Conservation (phyloP, 2,797 vertebrate genomes). For the Acanthurus tractus region DNA sequence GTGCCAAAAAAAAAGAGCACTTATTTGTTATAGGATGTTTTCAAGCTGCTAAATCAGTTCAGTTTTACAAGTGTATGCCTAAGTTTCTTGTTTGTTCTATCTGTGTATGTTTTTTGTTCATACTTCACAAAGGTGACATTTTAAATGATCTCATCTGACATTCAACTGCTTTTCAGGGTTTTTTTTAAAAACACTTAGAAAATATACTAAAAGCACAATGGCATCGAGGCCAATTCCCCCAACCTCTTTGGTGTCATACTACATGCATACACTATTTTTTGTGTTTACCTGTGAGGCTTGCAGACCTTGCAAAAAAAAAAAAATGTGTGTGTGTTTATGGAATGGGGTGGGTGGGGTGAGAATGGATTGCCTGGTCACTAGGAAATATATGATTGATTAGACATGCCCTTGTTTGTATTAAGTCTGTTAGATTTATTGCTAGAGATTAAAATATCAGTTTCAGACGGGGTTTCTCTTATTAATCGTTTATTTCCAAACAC, state of each 20-base stretch:
- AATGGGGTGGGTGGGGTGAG: slow-evolving; percentile 41
- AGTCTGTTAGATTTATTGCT: slow-evolving; percentile 83
- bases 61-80: slow-evolving; percentile 72
- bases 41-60: slow-evolving; percentile 79
- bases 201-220: slow-evolving; percentile 74
- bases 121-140: slow-evolving; percentile 68
- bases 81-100: slow-evolving; percentile 54
- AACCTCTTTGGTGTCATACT: slow-evolving; percentile 45
- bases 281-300: slow-evolving; percentile 56
- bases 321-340: no score
- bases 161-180: slow-evolving; percentile 47
- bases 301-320: slow-evolving; percentile 47
- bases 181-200: slow-evolving; percentile 61
- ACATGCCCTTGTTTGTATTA: slow-evolving; percentile 80
- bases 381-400: slow-evolving; percentile 69
- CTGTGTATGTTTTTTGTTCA: slow-evolving; percentile 74
- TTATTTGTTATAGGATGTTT: slow-evolving; percentile 75
- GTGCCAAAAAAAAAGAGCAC: slow-evolving; percentile 83
- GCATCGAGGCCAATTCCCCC: slow-evolving; percentile 27
- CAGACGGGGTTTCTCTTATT: slow-evolving; percentile 51
- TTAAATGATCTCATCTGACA: slow-evolving; percentile 59
- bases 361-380: slow-evolving; percentile 58
- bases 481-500: slow-evolving; percentile 7
- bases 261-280: slow-evolving; percentile 42
- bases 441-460: slow-evolving; percentile 84